Base-by-base conservation (phyloP, 1,140 invertebrate genomes). In the Drosophila erecta region DNA sequence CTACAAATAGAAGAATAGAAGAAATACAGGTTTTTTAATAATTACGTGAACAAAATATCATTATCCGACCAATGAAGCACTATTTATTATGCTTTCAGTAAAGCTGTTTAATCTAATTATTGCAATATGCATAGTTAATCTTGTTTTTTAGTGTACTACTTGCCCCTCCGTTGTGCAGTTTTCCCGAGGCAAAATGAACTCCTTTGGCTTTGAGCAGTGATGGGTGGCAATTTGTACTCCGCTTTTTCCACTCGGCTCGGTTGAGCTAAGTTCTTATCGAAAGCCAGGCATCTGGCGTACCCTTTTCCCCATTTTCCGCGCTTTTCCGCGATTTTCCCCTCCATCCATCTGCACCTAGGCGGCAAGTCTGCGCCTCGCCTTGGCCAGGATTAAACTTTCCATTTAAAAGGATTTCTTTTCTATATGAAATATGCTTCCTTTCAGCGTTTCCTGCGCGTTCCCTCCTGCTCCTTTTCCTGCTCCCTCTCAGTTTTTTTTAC, bases 371-470 rank as follows among this genome's bases (percentile, higher is more conserved):
- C 61, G 44, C 67, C 41, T 56, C 24, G 64, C 59, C 64, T 51
- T 66, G 58, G 67, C 57, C 71, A 57, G 70, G 78, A 79, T 87
- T 87, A 79, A 87, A 87, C 72, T 89, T 87, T 83, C 79, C 70
- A 84, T 84, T 89, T 87, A 87, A 87, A 87, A 84, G 76, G 85
- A 89, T 89, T 89, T 89, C 76, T 74, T 83, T 83, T 83, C 55
- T 62, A 65, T 89, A 80, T 84, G 84, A 84, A 89, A 89, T 89
- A 89, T 83, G 84, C 76, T 89, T 77, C 76, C 84, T 89, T 79
- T 87, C 83, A 87, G 64, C 79, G 66, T 46, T 83, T 87, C 72
- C 83, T 83, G 71, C 62, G 53, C 66, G 17, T 22, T 64, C 37
- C 11, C 51, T 41, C 4, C 44, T 14, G 12, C 17, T 5, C 24